Base-by-base conservation (phyloP, 2,797 vertebrate species). In the Chrysocyon brachyurus region DNA sequence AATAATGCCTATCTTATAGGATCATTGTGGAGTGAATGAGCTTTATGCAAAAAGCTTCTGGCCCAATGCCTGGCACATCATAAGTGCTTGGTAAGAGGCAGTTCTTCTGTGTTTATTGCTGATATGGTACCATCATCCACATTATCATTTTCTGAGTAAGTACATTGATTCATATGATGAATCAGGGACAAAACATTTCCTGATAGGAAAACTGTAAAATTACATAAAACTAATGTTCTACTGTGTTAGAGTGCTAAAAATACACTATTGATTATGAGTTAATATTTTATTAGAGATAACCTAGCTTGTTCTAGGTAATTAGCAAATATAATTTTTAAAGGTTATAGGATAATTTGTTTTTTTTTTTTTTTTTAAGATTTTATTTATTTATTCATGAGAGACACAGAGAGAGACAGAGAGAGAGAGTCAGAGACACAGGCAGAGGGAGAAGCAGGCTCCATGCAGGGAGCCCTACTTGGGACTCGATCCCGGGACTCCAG, bases 241-340 rank as follows among this genome's bases (percentile, higher is more conserved):
- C 16, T 88, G 36, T 61, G n/a, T 83, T 73, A 73, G 26, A 11
- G 54, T 78, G 5, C 57, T 91, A 72, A 87, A 86, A 73, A 87
- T 91, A 87, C n/a, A 63, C 40, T 54, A 8, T 57, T 72, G 89
- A 56, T n/a, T 73, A 87, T 87, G 31, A 72, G 64, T 91, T 70
- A 73, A 54, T 73, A 57, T 87, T 95, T 82, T 92, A 82, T 56
- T 92, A 57, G 87, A 73, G 21, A 81, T 87, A 46, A 0, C 22
- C 1, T 88, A 83, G 16, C 33, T 75, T 79, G 4, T 95, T 86
- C 59, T 70, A 54, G 26, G 22, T 82, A 95, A 82, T 91, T 94
- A 85, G 31, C 78, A 88, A 61, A 61, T 91, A 49, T 28, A 16
- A 16, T 36, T 52, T 64, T 91, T 81, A 52, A 86, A 94, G 24